Evolutionary conservation across 2,888 invertebrate genomes (phyloP), one percentile per base, ranked within the genome.

Genomic region (Plagodis pulveraria): DNA sequence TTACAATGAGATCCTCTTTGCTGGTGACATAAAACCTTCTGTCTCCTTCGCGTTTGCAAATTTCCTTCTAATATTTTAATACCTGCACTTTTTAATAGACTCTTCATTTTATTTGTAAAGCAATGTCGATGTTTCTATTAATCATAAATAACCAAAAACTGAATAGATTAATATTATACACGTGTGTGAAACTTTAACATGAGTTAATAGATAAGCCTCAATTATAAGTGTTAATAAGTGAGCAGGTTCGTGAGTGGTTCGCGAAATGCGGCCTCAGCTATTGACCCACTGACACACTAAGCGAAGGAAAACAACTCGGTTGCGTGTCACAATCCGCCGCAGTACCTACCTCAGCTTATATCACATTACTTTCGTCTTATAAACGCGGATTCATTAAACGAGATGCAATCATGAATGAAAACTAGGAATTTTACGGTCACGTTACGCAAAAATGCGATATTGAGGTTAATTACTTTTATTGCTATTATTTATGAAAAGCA

Each of bases 281-380:
- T 89, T 91, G 91, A 90, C 91, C 91, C 61, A 91, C 86, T 91
- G 85, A 88, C 91, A 86, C 83, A 91, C 78, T 78, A 87, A 84
- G 75, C 73, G 86, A 89, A 90, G 89, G 90, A 88, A 84, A 89
- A 89, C 90, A 76, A 85, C 83, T 86, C 77, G 69, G 77, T 84
- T 76, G 84, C 84, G 84, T 87, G 87, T 81, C 80, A 76, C 78
- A 77, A 74, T 71, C 75, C 57, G 67, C 65, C 68, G 11, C 42
- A 6, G 42, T 12, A 42, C 42, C 10, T 12, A 12, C 10, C 42
- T 5, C 12, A 22, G 42, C 42, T 12, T 52, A 56, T 41, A 56
- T 52, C 52, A 71, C 67, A 72, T 76, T 74, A 78, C 78, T 80
- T 82, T 78, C 76, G 70, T 71, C 73, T 69, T 9, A 7, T 40